Evolutionary conservation across 2,888 invertebrate genomes (phyloP).

Genomic region (Digitonthophagus gazella): DNA sequence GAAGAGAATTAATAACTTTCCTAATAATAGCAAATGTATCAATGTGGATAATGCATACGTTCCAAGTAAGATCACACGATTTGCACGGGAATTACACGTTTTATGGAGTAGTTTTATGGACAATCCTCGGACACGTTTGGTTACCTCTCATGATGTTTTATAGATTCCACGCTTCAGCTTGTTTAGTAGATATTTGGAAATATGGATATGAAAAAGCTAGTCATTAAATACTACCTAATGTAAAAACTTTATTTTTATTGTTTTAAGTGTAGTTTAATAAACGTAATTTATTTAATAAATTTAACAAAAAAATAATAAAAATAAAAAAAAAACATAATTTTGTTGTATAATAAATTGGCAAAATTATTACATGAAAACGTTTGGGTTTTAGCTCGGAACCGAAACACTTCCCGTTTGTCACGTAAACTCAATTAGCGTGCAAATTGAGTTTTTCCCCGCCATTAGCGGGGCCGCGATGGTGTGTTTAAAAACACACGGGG

Average conservation of each 20-base stretch:
- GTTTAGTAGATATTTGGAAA: slow-evolving; percentile 76
- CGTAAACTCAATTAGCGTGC: background rate
- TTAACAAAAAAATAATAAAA: background rate
- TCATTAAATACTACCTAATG: slow-evolving; percentile 30
- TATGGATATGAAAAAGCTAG: slow-evolving; percentile 66
- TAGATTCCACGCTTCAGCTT: slow-evolving; percentile 75
- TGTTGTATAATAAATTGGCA: background rate
- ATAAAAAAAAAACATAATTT: background rate
- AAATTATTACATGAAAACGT: background rate
- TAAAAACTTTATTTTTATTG: background rate
- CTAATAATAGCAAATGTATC: slow-evolving; percentile 73
- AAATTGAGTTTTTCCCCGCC: background rate
- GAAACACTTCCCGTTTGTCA: background rate
- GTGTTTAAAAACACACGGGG: background rate
- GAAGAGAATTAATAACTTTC: slow-evolving; percentile 73
- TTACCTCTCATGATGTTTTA: slow-evolving; percentile 76
- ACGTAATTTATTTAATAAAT: too few relatives aligned
- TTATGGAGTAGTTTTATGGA: slow-evolving; percentile 71
- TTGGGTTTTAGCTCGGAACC: too few relatives aligned
- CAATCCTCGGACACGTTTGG: slow-evolving; percentile 69
- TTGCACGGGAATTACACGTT: slow-evolving; percentile 59
- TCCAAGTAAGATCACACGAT: slow-evolving; percentile 60
- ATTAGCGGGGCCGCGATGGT: background rate
- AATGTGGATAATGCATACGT: slow-evolving; percentile 74
- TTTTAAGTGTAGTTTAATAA: too few relatives aligned